Evolutionary conservation across 1,140 invertebrate species (phyloP), one percentile per base, ranked within the genome.

Genomic region (Drosophila murphyi): DNA sequence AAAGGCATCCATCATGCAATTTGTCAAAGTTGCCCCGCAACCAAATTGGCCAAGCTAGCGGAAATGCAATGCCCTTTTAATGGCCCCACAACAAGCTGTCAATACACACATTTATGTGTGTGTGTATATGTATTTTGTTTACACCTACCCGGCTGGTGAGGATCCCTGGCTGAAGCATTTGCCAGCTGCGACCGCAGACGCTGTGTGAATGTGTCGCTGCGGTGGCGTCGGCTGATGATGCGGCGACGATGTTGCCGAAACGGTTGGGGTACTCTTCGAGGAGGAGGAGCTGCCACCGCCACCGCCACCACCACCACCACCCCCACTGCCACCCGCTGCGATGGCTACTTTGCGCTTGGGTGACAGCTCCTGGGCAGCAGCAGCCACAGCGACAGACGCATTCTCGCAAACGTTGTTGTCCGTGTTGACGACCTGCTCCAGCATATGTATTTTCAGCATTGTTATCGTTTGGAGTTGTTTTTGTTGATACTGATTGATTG

Each of bases 371-470:
- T 90, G 82, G 48, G 72, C 50, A 41, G 39, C 43, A 8, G 8
- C 32, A 48, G 47, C 47, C 4, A 2, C 3, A 5, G 34, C 3
- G 34, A 5, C 34, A 5, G 52, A 35, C 45, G 43, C 67, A 64
- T 82, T 91, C 69, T 90, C 90, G 54, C 72, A 80, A 71, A 74
- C 72, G 55, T 57, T 82, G 55, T 60, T 82, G 48, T 91, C 89
- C 41, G 64, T 80, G 51, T 71, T 91, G 70, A 88, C 86, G 52
- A 85, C 86, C 63, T 85, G 90, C 69, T 91, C 90, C 70, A 91
- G 71, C 90, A 91, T 91, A 51, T 91, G 90, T 82, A 91, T 88
- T 72, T 91, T 91, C 55, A 91, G 74, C 90, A 91, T 52, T 52
- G 28, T 50, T 5, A 6, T 48, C 29, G 32, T 20, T 48, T 12